phyloP scores from a whole-genome alignment of 2,797 vertebrate genomes.

The Knipowitschia caucasica region DNA sequence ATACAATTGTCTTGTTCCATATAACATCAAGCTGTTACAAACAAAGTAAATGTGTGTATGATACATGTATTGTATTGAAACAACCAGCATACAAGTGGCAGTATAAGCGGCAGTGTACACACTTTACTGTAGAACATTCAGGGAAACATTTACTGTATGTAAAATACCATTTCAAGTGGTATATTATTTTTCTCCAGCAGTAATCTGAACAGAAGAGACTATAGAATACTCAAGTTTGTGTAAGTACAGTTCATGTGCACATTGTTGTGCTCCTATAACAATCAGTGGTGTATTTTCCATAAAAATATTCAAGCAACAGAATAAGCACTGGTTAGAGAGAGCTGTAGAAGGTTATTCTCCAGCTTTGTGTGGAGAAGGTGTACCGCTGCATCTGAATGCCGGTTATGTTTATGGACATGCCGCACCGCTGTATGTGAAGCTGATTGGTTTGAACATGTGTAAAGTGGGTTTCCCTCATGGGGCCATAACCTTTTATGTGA shows the following conservation, averaged over 20 bases:
- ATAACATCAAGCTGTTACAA: no score
- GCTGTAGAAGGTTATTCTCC: not conserved
- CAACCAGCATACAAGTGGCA: no score
- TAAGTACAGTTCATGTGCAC: not conserved
- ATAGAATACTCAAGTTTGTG: not conserved
- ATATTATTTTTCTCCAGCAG: not conserved
- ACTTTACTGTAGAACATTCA: not conserved
- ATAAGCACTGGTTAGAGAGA: slow-evolving; percentile 6
- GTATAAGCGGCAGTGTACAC: not conserved
- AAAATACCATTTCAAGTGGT: not conserved
- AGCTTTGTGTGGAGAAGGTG: not conserved
- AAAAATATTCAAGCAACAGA: not conserved
- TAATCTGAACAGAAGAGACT: not conserved
- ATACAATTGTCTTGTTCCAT: no score
- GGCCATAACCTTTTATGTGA: slow-evolving; percentile 23
- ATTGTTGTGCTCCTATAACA: not conserved
- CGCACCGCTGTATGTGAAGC: not conserved
- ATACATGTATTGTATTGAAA: no score
- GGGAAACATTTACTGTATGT: not conserved
- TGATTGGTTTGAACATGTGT: slow-evolving; percentile 25
- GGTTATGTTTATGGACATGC: slow-evolving; percentile 7
- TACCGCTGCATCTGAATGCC: not conserved
- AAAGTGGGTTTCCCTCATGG: slow-evolving; percentile 8
- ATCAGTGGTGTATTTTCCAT: not conserved
- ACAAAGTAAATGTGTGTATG: no score